Percentiles rank a stretch among this genome's conserved stretches.
These are phyloP conservation scores for Eublepharis macularius DNA, from an alignment of 2,113 vertebrate genomes.

Conservation along the genomic window DNA sequence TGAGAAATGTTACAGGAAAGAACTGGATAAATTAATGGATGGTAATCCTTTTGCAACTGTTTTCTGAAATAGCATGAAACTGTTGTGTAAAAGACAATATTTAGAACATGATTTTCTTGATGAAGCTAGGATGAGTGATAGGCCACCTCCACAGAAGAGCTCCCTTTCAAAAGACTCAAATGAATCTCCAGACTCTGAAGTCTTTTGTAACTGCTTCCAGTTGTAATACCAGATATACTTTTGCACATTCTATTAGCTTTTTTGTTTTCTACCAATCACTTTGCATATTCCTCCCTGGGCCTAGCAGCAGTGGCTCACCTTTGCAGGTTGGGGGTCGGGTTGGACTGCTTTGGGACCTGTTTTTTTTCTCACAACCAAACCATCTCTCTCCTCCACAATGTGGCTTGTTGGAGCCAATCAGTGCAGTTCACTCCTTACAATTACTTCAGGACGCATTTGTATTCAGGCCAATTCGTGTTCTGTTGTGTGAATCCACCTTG, in stretches of 20 bases:
- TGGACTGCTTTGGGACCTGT: conserved; percentile 15
- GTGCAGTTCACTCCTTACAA: not conserved
- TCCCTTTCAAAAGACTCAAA: not conserved
- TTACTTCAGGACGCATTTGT: not conserved
- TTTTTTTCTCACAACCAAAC: not conserved
- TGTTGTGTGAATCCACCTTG: not conserved
- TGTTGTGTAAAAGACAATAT: not conserved
- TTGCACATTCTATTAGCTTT: not conserved
- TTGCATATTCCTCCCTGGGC: not conserved
- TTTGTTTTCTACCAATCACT: conserved; percentile 1
- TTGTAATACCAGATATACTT: not conserved
- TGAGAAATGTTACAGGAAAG: not conserved
- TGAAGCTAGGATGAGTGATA: not conserved
- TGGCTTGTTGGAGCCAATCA: not conserved
- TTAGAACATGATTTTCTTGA: not conserved
- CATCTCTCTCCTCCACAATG: not conserved
- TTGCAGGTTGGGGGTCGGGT: not conserved
- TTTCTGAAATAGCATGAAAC: not conserved
- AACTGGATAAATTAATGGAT: not conserved
- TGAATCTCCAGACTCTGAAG: not conserved
- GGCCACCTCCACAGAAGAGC: not conserved
- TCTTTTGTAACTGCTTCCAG: rapidly evolving
- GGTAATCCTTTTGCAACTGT: not conserved
- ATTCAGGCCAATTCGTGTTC: conserved; percentile 6
- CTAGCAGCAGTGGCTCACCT: conserved; percentile 23